Percentiles rank a stretch among this genome's conserved stretches.
phyloP scores from a whole-genome alignment of 2,888 invertebrate genomes.

The Drosophila neonasuta region DNA sequence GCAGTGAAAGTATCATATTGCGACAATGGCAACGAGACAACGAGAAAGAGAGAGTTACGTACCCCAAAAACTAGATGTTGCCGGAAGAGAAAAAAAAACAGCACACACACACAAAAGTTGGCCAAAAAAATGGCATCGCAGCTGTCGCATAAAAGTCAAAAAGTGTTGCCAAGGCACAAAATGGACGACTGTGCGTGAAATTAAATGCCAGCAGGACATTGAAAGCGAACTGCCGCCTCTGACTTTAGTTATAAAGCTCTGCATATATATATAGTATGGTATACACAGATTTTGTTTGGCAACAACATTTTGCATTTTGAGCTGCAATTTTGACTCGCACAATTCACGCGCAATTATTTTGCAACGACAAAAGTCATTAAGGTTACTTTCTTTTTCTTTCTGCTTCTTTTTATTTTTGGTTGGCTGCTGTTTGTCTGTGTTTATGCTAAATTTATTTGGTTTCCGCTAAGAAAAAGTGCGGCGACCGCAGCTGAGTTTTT shows the following conservation, averaged over 20 bases:
- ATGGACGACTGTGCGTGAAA: slow-evolving; percentile 76
- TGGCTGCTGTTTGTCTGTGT: slow-evolving; percentile 52
- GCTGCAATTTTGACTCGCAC: slow-evolving; percentile 29
- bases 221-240: slow-evolving; percentile 54
- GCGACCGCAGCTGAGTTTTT: slow-evolving; percentile 15
- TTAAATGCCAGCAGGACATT: slow-evolving; percentile 76
- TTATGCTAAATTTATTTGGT: slow-evolving; percentile 65
- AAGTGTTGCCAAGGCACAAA: slow-evolving; percentile 75
- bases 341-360: slow-evolving; percentile 76
- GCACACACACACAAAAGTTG: slow-evolving; percentile 15
- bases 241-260: slow-evolving; percentile 16
- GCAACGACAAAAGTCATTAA: slow-evolving; percentile 75
- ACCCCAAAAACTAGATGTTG: slow-evolving; percentile 25
- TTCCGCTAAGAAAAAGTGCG: slow-evolving; percentile 43
- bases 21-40: slow-evolving; percentile 8
- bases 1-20: slow-evolving; percentile 50
- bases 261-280: background rate
- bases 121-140: slow-evolving; percentile 11
- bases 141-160: slow-evolving; percentile 69
- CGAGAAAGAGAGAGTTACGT: slow-evolving; percentile 1
- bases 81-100: slow-evolving; percentile 33
- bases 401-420: background rate
- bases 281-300: slow-evolving; percentile 20
- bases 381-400: slow-evolving; percentile 43
- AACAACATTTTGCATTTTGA: slow-evolving; percentile 26